Base-by-base conservation (phyloP, 2,888 invertebrate species). In the Apodemia zela region DNA sequence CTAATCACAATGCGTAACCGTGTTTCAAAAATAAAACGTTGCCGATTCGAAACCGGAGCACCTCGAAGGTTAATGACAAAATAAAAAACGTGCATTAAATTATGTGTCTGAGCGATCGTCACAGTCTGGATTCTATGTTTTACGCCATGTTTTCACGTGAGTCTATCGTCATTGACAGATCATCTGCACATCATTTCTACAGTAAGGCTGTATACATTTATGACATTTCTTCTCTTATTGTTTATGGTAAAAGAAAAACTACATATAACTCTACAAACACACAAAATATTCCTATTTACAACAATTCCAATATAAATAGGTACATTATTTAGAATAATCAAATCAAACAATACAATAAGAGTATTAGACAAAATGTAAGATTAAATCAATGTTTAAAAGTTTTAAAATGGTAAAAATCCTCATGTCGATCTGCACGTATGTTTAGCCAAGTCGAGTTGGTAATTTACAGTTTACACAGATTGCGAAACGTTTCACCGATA, bases 61-160 rank as follows among this genome's bases (percentile, higher is more conserved):
- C 84, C 82, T 76, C 84, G 89, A 89, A 89, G 89, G 89, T 89
- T 89, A 89, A 88, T 89, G 87, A 89, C 87, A 87, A 86, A 88
- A 87, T 87, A 87, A 88, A 86, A 87, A 83, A 79, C 85, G 81
- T 85, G 83, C 85, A 85, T 85, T 84, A 82, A 87, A 84, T 79
- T 75, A 80, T 85, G 83, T 82, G 81, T 81, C 77, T 77, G 77
- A 76, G 72, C 79, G 76, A 72, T 72, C 75, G 76, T 71, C 76
- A 74, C 75, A 75, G 74, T 72, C 79, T 80, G 82, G 82, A 82
- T 79, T 73, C 73, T 69, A 71, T 66, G 72, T 71, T 69, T 74
- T 73, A 75, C 75, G 75, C 73, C 72, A 68, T 59, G 71, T 70
- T 62, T 69, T 71, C 81, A 81, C 76, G 85, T 84, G 82, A 83